Evolutionary conservation across 2,888 invertebrate genomes (phyloP).

Genomic region (Slavum lentiscoides): DNA sequence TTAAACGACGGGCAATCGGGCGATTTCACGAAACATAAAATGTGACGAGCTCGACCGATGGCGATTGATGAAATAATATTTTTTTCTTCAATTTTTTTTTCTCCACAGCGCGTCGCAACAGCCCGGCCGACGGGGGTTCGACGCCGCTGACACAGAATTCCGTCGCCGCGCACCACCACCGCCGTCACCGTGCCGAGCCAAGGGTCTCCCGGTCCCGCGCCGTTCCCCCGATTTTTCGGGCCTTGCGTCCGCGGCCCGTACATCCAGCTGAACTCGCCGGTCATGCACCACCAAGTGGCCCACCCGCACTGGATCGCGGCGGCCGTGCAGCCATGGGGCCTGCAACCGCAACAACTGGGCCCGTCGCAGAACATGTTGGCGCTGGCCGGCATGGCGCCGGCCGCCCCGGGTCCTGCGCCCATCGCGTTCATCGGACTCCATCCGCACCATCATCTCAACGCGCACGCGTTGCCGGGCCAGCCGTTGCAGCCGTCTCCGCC

Average conservation of each 20-base stretch:
- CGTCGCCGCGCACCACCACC: neutral
- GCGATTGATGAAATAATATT: too few species aligned
- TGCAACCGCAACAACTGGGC: slow-evolving; percentile 38
- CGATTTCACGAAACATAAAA: too few species aligned
- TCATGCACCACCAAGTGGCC: slow-evolving; percentile 46
- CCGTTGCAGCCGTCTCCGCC: slow-evolving; percentile 24
- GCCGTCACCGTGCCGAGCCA: slow-evolving; percentile 6
- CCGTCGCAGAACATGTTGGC: slow-evolving; percentile 47
- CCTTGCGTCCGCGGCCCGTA: neutral
- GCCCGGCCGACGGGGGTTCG: too few species aligned
- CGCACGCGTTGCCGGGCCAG: slow-evolving; percentile 16
- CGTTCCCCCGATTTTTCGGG: neutral
- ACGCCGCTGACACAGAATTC: neutral
- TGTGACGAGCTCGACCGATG: too few species aligned
- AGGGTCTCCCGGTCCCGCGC: neutral
- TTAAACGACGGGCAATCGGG: too few species aligned
- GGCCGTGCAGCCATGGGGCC: slow-evolving; percentile 40
- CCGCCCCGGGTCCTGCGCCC: slow-evolving; percentile 16
- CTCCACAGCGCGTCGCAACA: too few species aligned
- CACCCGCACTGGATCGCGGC: slow-evolving; percentile 50
- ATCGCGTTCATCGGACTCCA: slow-evolving; percentile 44
- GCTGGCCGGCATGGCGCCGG: slow-evolving; percentile 26
- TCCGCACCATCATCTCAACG: slow-evolving; percentile 29
- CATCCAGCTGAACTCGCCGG: neutral
- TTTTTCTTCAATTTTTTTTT: too few species aligned